Evolutionary conservation across 2,888 invertebrate species (phyloP).

Genomic region (Ochropleura plecta): DNA sequence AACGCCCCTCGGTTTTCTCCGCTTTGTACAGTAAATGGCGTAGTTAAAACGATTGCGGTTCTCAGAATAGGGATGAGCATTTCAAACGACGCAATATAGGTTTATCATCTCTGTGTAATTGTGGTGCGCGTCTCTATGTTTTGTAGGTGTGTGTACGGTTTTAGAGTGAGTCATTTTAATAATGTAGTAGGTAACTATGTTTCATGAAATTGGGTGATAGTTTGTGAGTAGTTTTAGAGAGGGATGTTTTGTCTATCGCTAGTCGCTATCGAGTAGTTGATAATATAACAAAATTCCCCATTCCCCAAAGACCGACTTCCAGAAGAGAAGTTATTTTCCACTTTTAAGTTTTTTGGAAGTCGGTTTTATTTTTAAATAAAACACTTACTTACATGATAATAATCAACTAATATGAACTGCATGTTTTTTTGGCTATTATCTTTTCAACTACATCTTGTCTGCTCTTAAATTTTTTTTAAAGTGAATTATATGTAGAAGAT

Average conservation of each 20-base stretch:
- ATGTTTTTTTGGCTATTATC: neutral
- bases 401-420: neutral
- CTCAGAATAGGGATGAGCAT: constrained; percentile 62
- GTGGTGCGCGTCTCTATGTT: constrained; percentile 41
- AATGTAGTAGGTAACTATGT: constrained; percentile 15
- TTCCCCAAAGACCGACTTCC: too few relatives aligned
- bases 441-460: neutral
- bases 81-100: constrained; percentile 60
- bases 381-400: too few relatives aligned
- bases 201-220: constrained; percentile 10
- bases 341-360: too few relatives aligned
- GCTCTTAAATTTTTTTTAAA: too few relatives aligned
- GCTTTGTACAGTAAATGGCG: constrained; percentile 66
- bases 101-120: constrained; percentile 63
- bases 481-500: too few relatives aligned
- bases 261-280: neutral
- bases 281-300: too few relatives aligned
- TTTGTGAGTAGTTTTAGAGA: constrained; percentile 10
- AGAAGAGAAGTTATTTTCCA: too few relatives aligned
- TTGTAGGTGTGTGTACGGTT: constrained; percentile 15
- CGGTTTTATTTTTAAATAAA: too few relatives aligned
- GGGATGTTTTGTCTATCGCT: constrained; percentile 6
- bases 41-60: constrained; percentile 67
- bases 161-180: constrained; percentile 16
- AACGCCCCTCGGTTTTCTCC: constrained; percentile 64